Percentiles rank a stretch among this genome's conserved stretches.
phyloP scores from a whole-genome alignment of 2,888 invertebrate species.

The Polietes domitor region DNA sequence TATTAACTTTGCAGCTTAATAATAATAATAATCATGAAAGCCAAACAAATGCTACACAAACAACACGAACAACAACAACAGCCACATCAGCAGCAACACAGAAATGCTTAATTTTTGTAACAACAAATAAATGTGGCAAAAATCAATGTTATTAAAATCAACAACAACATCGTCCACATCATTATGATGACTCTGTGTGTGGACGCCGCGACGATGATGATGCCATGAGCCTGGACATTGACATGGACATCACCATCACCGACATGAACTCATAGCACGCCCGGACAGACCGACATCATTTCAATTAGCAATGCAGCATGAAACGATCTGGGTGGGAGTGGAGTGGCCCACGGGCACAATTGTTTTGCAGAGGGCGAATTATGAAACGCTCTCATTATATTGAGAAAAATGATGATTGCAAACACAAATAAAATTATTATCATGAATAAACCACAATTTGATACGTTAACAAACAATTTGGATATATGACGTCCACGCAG shows the following conservation, averaged over 20 bases:
- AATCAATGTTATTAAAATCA: constrained; percentile 27
- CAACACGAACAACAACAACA: too few species aligned
- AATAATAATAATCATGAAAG: not conserved
- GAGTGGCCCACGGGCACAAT: not conserved
- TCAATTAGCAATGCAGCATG: constrained; percentile 23
- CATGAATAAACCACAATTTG: constrained; percentile 62
- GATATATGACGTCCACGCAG: constrained; percentile 48
- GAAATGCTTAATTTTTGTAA: not conserved
- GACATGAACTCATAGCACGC: too few species aligned
- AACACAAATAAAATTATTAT: constrained; percentile 63
- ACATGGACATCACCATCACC: not conserved
- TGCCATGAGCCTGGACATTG: not conserved
- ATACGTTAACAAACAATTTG: constrained; percentile 64
- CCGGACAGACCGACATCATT: constrained; percentile 5
- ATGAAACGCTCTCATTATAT: constrained; percentile 61
- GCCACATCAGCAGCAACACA: not conserved
- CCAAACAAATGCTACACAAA: not conserved
- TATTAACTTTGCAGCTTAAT: constrained; percentile 9
- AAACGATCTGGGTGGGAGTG: not conserved
- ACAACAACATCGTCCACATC: not conserved
- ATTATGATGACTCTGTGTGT: not conserved
- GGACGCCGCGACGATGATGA: not conserved
- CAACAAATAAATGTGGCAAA: constrained; percentile 5
- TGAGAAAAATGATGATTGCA: constrained; percentile 60
- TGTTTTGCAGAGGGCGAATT: not conserved